Evolutionary conservation across 2,797 vertebrate genomes (phyloP).

Genomic region (Poecilia velifera): DNA sequence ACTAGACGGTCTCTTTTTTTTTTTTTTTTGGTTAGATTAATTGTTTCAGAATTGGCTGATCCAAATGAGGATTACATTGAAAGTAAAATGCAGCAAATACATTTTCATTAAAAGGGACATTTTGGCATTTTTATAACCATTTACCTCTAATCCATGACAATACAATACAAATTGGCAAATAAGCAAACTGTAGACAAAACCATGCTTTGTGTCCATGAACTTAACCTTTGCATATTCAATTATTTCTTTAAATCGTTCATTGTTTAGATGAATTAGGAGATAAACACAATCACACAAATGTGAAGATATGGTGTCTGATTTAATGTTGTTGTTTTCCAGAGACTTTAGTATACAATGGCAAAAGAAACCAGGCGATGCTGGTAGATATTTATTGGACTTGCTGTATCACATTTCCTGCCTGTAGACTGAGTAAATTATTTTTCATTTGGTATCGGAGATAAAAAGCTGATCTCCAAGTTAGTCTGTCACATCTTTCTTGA

Average conservation of each 20-base stretch:
- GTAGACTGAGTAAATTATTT: neutral
- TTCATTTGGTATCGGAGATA: neutral
- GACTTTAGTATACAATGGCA: neutral
- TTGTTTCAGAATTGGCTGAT: neutral
- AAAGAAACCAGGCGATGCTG: neutral
- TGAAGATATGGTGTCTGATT: neutral
- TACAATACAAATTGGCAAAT: neutral
- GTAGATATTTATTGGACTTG: neutral
- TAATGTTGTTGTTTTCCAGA: neutral
- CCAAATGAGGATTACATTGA: neutral
- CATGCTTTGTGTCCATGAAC: neutral
- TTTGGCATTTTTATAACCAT: neutral
- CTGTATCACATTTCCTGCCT: neutral
- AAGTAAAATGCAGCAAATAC: neutral
- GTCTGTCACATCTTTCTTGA: neutral
- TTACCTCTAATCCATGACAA: slow-evolving; percentile 2
- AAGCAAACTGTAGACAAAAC: neutral
- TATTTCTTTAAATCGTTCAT: neutral
- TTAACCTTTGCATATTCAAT: neutral
- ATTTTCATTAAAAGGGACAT: neutral
- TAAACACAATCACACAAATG: neutral
- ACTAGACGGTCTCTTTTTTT: neutral
- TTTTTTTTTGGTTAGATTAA: neutral
- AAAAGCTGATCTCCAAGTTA: neutral
- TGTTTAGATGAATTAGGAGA: neutral